These are phyloP conservation scores for Anguilla japonica DNA, from an alignment of 2,113 vertebrate genomes.

Conservation along the genomic window DNA sequence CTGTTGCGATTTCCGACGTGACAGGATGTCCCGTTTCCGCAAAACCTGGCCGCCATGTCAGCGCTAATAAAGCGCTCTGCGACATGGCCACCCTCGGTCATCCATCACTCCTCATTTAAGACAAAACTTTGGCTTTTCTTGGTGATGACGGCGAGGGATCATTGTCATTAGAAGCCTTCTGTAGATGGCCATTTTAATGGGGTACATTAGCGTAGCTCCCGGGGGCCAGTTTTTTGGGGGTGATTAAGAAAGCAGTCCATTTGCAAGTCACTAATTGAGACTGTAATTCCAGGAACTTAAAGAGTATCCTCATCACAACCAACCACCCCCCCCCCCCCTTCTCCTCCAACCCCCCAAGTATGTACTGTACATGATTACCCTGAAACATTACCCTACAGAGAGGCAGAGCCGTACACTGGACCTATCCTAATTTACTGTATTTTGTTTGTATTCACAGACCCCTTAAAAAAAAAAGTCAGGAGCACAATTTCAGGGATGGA, in stretches of 20 bases:
- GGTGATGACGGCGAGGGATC: conserved; percentile 64
- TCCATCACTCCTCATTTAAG: conserved; percentile 70
- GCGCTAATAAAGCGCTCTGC: conserved; percentile 58
- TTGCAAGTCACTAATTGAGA: conserved; percentile 75
- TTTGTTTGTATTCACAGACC: conserved; percentile 33
- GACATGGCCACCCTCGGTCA: conserved; percentile 49
- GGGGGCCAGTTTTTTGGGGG: conserved; percentile 67
- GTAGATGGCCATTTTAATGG: conserved; percentile 72
- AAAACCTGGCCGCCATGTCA: conserved; percentile 46
- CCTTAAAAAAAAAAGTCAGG: conserved; percentile 38
- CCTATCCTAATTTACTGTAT: conserved; percentile 26
- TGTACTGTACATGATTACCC: conserved; percentile 50
- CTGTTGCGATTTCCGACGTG: conserved; percentile 12
- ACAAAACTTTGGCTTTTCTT: conserved; percentile 60
- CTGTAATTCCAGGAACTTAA: conserved; percentile 63
- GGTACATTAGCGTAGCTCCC: conserved; percentile 66
- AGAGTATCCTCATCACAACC: conserved; percentile 50
- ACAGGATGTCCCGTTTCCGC: conserved; percentile 46
- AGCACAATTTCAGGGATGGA: conserved; percentile 34
- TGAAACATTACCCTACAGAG: conserved; percentile 14
- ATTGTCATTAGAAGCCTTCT: conserved; percentile 71
- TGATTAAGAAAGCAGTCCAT: conserved; percentile 77
- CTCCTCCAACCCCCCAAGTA: conserved; percentile 57
- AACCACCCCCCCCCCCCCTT: conserved; percentile 58
- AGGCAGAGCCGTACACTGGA: not conserved